Evolutionary conservation across 2,888 invertebrate species (phyloP), one percentile per base, ranked within the genome.

Genomic region (Platypus cylindrus): DNA sequence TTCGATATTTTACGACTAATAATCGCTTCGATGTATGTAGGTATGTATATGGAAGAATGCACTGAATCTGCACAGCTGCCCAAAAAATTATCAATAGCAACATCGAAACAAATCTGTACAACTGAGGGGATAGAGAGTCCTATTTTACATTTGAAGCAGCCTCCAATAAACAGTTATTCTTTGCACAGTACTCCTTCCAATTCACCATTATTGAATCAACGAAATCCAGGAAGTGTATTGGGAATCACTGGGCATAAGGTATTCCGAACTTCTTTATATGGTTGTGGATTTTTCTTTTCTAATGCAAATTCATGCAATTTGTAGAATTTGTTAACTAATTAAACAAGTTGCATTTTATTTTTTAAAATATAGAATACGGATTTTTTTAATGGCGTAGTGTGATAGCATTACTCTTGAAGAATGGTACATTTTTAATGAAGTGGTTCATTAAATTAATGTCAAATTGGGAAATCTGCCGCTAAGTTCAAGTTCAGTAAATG

Each of bases 121-220:
- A 36, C 47, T 22, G 54, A 59, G 37, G 46, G 54, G 8, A 60
- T 61, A 45, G 58, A 71, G 62, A 62, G 61, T 63, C 57, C 71
- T 9, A 49, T 60, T 58, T 28, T 71, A 64, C 50, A 71, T 47
- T 55, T 61, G 40, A 60, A 62, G 38, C 56, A 55, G 45, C 65
- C 63, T 2, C 64, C 67, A 32, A 55, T 78, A 34, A 75, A 76
- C 32, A 68, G 64, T 42, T 71, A 70, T 52, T 73, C 73, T 2
- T 55, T 73, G 9, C 75, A 73, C 58, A 75, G 77, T 11, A 71
- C 71, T 7, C 71, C 71, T 3, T 70, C 65, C 50, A 73, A 75
- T 51, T 84, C 83, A 20, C 83, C 83, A 11, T 62, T 77, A 41
- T 62, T 78, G 45, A 72, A 73, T 20, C 66, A 78, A 34, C 65